Base-by-base conservation (phyloP, 2,113 vertebrate genomes). In the Rattus rattus region DNA sequence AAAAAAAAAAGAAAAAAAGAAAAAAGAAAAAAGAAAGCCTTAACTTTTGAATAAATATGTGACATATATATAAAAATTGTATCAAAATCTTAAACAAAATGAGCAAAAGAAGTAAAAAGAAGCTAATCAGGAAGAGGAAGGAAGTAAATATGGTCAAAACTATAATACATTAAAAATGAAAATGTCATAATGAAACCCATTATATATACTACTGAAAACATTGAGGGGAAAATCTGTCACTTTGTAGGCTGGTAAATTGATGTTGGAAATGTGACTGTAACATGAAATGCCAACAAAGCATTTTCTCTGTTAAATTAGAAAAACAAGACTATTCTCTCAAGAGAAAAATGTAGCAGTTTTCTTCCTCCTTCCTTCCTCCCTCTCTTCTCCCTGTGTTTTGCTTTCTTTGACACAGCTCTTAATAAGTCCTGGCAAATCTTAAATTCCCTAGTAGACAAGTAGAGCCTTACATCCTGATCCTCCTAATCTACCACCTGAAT, bases 251-350 rank as follows among this genome's bases (percentile, higher is more conserved):
- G 28, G 43, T 87, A 92, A 92, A 95, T 43, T 39, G 43, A 83
- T 83, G 17, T 54, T 72, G 92, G 61, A 95, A 56, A 76, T 59
- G 79, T 56, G 20, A 81, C 6, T 83, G 6, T 63, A 77, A 33
- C 70, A 54, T 70, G 36, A 91, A 87, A 96, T 7, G 85, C 59
- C 67, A 96, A 94, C n/a, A 63, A 91, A 81, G 70, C 20, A 95
- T 30, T 96, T 81, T 30, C 93, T 91, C 84, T 69, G 28, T 39
- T 70, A 22, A 94, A 36, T 75, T 14, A 79, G 47, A 90, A 94
- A 39, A 80, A 75, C 5, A 39, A 90, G 30, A 33, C 26, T 73
- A 65, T 79, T 76, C 85, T 24, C 2, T 24, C 43, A 86, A 36
- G 33, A 36, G 69, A 73, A 79, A 70, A 86, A 73, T 75, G 20